Conservation (phyloP, 2,888 invertebrate genomes). For the Heliconius sara region DNA sequence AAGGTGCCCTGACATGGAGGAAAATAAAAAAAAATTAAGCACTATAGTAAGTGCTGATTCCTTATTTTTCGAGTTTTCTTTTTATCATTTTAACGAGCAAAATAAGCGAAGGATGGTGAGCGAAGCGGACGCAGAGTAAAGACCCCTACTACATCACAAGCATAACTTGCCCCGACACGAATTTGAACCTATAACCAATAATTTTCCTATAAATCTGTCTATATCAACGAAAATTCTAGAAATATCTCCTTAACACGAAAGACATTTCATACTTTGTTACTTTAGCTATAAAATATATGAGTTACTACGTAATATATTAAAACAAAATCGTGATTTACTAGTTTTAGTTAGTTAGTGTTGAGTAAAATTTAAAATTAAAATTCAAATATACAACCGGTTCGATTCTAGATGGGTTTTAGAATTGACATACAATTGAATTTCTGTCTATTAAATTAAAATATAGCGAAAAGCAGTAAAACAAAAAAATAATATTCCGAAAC, state of each 20-base stretch:
- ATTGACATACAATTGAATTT: no score
- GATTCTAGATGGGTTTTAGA: not conserved
- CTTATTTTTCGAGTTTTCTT: no score
- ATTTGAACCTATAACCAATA: no score
- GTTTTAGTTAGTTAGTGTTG: not conserved
- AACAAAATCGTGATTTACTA: conserved; percentile 8
- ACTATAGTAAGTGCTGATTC: no score
- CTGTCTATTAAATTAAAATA: not conserved
- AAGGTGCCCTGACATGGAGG: no score
- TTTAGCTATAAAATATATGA: not conserved
- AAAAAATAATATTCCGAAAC: not conserved
- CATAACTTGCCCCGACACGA: no score
- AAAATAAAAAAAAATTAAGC: no score
- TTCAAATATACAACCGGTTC: not conserved
- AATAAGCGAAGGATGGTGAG: not conserved
- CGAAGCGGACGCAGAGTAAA: not conserved
- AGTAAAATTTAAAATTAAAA: not conserved
- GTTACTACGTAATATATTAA: conserved; percentile 4
- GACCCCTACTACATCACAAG: no score
- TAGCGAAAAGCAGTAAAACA: not conserved
- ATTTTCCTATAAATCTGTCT: not conserved
- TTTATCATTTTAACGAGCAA: not conserved
- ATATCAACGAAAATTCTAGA: not conserved
- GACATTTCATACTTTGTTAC: conserved; percentile 8
- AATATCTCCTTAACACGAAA: not conserved